These are phyloP conservation scores for Synanthedon vespiformis DNA, from an alignment of 2,888 invertebrate species.

Conservation along the genomic window DNA sequence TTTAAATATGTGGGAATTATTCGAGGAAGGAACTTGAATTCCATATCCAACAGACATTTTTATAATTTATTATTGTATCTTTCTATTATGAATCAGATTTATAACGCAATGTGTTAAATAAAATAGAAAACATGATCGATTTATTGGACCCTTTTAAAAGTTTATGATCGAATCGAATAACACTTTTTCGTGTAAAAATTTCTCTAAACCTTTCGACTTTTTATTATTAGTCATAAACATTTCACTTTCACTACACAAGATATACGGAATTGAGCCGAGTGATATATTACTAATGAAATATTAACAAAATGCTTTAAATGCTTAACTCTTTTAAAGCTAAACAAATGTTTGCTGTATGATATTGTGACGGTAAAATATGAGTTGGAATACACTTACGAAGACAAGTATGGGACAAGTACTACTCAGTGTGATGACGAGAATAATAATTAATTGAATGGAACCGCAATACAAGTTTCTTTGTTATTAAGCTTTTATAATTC, in stretches of 20 bases:
- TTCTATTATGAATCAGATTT: background rate
- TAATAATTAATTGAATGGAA: no score
- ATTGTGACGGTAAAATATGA: constrained; percentile 3
- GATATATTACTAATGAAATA: background rate
- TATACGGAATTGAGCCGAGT: constrained; percentile 6
- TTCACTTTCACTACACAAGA: constrained; percentile 32
- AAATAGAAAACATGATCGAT: background rate
- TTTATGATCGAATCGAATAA: background rate
- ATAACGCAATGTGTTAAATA: background rate
- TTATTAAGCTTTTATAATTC: no score
- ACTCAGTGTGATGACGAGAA: no score
- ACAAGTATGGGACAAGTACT: no score
- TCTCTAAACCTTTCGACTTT: background rate
- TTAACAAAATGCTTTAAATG: constrained; percentile 3
- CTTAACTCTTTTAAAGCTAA: constrained; percentile 2
- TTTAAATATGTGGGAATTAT: constrained; percentile 16
- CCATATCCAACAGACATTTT: background rate
- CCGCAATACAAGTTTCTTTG: no score
- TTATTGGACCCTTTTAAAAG: no score
- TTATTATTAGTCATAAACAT: constrained; percentile 32
- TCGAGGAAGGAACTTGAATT: constrained; percentile 17
- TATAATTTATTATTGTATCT: background rate
- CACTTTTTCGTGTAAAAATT: background rate
- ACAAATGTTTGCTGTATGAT: background rate
- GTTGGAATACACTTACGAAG: background rate